Conservation (phyloP, 2,888 invertebrate genomes). For the Oscheius sp. region DNA sequence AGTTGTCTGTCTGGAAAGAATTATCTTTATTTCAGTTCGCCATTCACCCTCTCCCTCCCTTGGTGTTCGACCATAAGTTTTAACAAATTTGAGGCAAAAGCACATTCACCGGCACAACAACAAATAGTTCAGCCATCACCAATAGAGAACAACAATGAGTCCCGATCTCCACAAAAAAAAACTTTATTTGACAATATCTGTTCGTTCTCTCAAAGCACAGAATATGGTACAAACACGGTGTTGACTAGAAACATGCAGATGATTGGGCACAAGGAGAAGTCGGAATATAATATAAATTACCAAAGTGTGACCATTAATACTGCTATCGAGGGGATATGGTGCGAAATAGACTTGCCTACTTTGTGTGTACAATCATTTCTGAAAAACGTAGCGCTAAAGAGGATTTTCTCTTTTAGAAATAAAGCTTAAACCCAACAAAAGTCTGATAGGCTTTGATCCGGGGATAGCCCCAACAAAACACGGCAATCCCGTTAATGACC, state of each 20-base stretch:
- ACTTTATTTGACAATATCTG: neutral
- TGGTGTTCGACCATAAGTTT: constrained; percentile 23
- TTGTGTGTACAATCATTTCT: too few relatives aligned
- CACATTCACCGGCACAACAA: neutral
- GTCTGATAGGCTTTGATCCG: too few relatives aligned
- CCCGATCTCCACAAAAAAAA: neutral
- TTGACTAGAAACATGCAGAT: constrained; percentile 21
- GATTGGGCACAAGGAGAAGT: neutral
- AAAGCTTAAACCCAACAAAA: neutral
- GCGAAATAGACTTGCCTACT: too few relatives aligned
- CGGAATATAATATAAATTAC: neutral
- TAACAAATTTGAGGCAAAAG: neutral
- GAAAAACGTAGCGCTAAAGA: constrained; percentile 1
- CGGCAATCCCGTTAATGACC: neutral
- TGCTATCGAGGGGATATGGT: neutral
- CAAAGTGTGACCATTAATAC: neutral
- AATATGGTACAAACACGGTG: constrained; percentile 28
- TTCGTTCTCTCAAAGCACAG: constrained; percentile 12
- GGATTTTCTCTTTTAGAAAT: neutral
- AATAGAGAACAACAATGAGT: neutral
- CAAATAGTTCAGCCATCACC: constrained; percentile 2
- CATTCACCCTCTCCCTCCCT: neutral
- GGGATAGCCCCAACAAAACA: neutral
- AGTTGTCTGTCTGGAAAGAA: constrained; percentile 36
- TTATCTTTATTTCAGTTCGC: neutral